Conservation (phyloP, 1,140 invertebrate genomes). For the Ceratina japonica region DNA sequence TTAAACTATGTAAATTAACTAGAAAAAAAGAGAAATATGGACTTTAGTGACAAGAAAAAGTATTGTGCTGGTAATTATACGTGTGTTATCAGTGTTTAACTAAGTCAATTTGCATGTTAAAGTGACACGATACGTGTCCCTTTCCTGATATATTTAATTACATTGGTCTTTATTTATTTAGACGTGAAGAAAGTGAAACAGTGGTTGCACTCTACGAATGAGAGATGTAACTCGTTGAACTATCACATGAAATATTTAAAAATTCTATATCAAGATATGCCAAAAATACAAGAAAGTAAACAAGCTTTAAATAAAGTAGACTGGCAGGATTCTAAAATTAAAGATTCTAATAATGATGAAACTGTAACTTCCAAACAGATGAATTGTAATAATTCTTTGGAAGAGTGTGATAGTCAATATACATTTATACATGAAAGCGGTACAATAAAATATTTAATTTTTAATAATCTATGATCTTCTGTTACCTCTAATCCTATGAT, state of each 20-base stretch:
- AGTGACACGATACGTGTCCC: too few relatives aligned
- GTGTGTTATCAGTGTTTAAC: too few relatives aligned
- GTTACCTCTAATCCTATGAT: neutral
- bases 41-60: too few relatives aligned
- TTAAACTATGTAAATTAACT: too few relatives aligned
- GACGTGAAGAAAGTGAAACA: too few relatives aligned
- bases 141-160: too few relatives aligned
- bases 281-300: slow-evolving; percentile 24
- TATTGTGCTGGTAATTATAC: too few relatives aligned
- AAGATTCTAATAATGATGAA: neutral
- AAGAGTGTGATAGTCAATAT: neutral
- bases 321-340: neutral
- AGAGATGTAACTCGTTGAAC: slow-evolving; percentile 72
- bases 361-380: neutral
- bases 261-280: slow-evolving; percentile 61
- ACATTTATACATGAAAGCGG: slow-evolving; percentile 2
- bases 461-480: neutral
- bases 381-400: slow-evolving; percentile 17
- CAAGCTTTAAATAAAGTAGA: neutral
- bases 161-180: too few relatives aligned
- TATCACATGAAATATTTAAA: slow-evolving; percentile 75
- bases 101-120: too few relatives aligned
- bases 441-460: neutral
- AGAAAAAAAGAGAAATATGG: too few relatives aligned
- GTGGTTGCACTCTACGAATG: slow-evolving; percentile 63